Percentiles rank a stretch among this genome's conserved stretches.
Evolutionary conservation across 1,140 invertebrate species (phyloP).

Genomic region (Nymphalis io): DNA sequence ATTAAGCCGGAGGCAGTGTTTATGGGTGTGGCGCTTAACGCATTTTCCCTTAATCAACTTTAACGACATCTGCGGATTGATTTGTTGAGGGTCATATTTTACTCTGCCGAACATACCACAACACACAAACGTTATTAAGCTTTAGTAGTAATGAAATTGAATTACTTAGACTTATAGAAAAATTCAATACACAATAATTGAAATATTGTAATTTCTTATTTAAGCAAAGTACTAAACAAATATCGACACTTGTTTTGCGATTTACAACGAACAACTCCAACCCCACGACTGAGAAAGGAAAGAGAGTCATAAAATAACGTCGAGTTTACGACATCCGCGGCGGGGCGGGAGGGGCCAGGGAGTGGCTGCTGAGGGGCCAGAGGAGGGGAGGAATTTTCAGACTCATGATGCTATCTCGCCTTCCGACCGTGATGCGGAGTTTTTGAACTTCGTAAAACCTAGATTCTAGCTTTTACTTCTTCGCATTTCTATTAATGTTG

Average conservation of each 20-base stretch:
- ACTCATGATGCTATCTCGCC: constrained; percentile 20
- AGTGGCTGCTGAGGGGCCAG: neutral
- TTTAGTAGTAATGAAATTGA: too few species aligned
- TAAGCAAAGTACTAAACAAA: neutral
- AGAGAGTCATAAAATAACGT: constrained; percentile 39
- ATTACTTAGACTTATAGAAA: too few species aligned
- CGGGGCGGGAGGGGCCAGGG: neutral
- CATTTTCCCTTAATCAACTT: too few species aligned
- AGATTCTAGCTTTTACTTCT: constrained; percentile 18
- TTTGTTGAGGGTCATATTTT: too few species aligned
- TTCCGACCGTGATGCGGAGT: constrained; percentile 18
- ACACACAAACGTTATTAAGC: too few species aligned
- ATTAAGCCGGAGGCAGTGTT: too few species aligned
- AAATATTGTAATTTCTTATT: too few species aligned
- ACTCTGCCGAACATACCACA: too few species aligned
- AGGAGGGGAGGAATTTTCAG: constrained; percentile 11
- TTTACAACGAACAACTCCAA: neutral
- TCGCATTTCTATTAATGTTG: constrained; percentile 6
- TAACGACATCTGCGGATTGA: too few species aligned
- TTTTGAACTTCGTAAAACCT: constrained; percentile 19
- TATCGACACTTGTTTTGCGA: neutral
- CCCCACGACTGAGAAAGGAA: constrained; percentile 26
- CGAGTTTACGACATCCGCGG: constrained; percentile 35
- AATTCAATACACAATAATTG: too few species aligned
- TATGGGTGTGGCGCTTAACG: too few species aligned